Evolutionary conservation across 2,797 vertebrate genomes (phyloP).

Genomic region (Euphonia xanthogaster): DNA sequence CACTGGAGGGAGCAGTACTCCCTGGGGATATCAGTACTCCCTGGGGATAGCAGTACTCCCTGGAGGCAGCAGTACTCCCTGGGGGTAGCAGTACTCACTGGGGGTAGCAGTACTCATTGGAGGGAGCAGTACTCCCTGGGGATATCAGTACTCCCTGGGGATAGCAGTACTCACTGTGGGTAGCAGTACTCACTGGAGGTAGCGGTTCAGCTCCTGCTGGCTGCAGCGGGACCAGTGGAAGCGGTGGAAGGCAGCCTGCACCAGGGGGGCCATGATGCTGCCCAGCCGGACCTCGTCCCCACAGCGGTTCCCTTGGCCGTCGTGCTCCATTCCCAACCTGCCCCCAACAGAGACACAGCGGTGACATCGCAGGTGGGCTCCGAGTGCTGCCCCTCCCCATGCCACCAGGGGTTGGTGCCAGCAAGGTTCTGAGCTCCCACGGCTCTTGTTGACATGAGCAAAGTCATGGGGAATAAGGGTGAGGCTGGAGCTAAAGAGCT

Average conservation of each 20-base stretch:
- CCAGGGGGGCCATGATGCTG: conserved; percentile 98
- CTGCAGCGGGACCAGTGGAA: conserved; percentile 99
- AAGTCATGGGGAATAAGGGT: background rate
- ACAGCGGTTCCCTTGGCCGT: conserved; percentile 95
- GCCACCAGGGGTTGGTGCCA: fast-evolving
- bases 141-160: too few relatives aligned
- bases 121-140: too few relatives aligned
- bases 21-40: too few relatives aligned
- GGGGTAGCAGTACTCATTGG: fast-evolving
- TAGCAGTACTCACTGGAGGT: conserved; percentile 75
- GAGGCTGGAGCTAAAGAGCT: background rate
- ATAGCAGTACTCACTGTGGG: fast-evolving
- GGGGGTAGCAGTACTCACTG: too few relatives aligned
- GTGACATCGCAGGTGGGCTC: background rate
- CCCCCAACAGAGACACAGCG: background rate
- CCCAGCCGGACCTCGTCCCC: conserved; percentile 96
- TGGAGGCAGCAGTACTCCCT: fast-evolving
- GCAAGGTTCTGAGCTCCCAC: background rate
- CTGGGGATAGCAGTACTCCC: too few relatives aligned
- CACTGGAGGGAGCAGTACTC: too few relatives aligned
- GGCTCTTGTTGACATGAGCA: background rate
- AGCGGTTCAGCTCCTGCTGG: conserved; percentile 93
- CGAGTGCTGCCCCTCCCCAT: fast-evolving
- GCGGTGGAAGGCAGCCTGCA: conserved; percentile 96
- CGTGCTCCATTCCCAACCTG: conserved; percentile 98